Conservation (phyloP, 2,888 invertebrate species). For the Octodonta nipae region DNA sequence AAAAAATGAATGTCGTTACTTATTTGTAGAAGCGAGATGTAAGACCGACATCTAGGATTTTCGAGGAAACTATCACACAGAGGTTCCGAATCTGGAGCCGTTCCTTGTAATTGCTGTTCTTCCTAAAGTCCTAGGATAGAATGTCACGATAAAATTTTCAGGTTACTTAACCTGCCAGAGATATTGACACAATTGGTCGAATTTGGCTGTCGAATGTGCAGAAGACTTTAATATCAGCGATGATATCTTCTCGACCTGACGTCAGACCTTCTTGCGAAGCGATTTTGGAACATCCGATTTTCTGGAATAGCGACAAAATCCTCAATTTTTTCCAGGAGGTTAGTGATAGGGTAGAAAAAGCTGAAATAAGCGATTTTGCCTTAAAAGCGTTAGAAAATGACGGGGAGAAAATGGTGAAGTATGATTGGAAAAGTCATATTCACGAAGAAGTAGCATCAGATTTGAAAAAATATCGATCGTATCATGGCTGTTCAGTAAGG, state of each 20-base stretch:
- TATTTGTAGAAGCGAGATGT: no score
- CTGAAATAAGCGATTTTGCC: slow-evolving; percentile 52
- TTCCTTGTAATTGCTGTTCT: no score
- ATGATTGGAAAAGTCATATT: slow-evolving; percentile 79
- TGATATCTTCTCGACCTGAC: slow-evolving; percentile 62
- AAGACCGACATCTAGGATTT: no score
- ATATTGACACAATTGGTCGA: no score
- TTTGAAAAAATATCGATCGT: slow-evolving; percentile 79
- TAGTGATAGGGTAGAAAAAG: slow-evolving; percentile 90
- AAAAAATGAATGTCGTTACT: no score
- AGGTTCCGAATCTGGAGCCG: no score
- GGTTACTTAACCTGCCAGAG: no score
- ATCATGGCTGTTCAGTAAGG: slow-evolving; percentile 74
- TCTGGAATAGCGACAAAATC: slow-evolving; percentile 75
- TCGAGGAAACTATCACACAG: no score
- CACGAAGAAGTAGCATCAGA: slow-evolving; percentile 76
- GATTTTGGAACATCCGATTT: slow-evolving; percentile 77
- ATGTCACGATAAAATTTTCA: no score
- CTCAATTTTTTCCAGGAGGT: slow-evolving; percentile 91
- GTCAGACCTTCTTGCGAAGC: slow-evolving; percentile 67
- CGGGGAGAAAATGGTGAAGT: slow-evolving; percentile 52
- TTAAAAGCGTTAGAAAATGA: slow-evolving; percentile 58
- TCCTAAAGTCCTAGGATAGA: no score
- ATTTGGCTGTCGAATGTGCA: no score
- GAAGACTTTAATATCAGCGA: slow-evolving; percentile 59